These are phyloP conservation scores for Pollenia labialis DNA, from an alignment of 2,888 invertebrate species.

Conservation along the genomic window DNA sequence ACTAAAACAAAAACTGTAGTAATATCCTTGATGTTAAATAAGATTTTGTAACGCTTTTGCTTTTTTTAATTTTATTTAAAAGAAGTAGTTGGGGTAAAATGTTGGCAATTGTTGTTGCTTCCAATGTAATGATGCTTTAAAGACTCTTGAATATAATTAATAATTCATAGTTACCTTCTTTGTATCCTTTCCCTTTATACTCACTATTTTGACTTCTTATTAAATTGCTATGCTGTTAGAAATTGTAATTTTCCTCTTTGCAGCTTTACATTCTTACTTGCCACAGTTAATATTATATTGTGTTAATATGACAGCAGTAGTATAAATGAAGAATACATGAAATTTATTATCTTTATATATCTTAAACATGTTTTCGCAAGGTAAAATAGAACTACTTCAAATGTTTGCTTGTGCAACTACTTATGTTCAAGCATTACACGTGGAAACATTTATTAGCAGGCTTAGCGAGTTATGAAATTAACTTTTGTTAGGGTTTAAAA, in stretches of 20 bases:
- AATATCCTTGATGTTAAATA: constrained; percentile 49
- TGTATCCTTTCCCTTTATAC: constrained; percentile 9
- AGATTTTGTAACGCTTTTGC: constrained; percentile 1
- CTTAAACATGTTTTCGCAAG: constrained; percentile 14
- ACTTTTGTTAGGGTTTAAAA: no score
- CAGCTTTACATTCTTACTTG: constrained; percentile 1
- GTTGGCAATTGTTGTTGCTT: constrained; percentile 5
- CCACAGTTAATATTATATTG: background rate
- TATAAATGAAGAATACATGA: background rate
- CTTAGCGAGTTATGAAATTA: no score
- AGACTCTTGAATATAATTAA: constrained; percentile 62
- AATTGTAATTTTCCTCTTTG: constrained; percentile 4
- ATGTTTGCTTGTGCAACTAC: background rate
- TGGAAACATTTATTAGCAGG: background rate
- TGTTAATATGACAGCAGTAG: background rate
- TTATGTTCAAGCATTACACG: no score
- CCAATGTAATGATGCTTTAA: constrained; percentile 57
- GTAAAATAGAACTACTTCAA: constrained; percentile 11
- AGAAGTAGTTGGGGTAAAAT: constrained; percentile 37
- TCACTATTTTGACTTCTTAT: constrained; percentile 29
- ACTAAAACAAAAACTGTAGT: background rate
- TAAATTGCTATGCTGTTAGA: constrained; percentile 48
- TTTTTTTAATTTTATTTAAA: constrained; percentile 17
- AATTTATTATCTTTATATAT: constrained; percentile 5
- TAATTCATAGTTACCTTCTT: constrained; percentile 56